phyloP scores from a whole-genome alignment of 92 coral and sea anemone genomes.

The Epizoanthus fatuus region DNA sequence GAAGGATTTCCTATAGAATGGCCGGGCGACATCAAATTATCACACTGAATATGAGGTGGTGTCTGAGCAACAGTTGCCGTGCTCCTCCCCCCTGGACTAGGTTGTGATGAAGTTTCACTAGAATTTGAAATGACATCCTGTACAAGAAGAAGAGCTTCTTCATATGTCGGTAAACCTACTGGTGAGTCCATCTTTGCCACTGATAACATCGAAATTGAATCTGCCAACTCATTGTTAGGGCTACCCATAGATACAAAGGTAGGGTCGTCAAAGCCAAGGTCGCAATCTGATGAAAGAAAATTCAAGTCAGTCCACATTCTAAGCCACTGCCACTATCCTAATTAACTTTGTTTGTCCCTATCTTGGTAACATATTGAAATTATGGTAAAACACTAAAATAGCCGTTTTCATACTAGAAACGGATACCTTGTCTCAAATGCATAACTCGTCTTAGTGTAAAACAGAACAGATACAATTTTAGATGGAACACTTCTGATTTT shows the following conservation, averaged over 20 bases:
- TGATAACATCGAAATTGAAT: slow-evolving; percentile 61
- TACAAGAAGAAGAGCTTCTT: slow-evolving; percentile 83
- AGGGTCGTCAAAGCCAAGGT: slow-evolving; percentile 67
- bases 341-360: too few relatives aligned
- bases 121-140: slow-evolving; percentile 74
- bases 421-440: too few relatives aligned
- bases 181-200: slow-evolving; percentile 19
- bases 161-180: slow-evolving; percentile 82
- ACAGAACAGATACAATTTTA: too few relatives aligned
- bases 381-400: too few relatives aligned
- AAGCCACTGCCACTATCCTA: too few relatives aligned
- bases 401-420: too few relatives aligned
- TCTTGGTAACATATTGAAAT: too few relatives aligned
- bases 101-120: slow-evolving; percentile 63
- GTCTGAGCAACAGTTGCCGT: slow-evolving; percentile 63
- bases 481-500: too few relatives aligned
- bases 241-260: slow-evolving; percentile 66
- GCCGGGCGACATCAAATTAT: slow-evolving; percentile 12
- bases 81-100: slow-evolving; percentile 86
- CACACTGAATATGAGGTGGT: slow-evolving; percentile 28
- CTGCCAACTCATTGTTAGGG: slow-evolving; percentile 57
- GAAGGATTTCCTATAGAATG: slow-evolving; percentile 43
- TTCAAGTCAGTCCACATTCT: background rate
- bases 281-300: slow-evolving; percentile 56
- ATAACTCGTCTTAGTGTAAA: too few relatives aligned